Evolutionary conservation across 2,113 vertebrate species (phyloP).

Genomic region (Tragelaphus buxtoni): DNA sequence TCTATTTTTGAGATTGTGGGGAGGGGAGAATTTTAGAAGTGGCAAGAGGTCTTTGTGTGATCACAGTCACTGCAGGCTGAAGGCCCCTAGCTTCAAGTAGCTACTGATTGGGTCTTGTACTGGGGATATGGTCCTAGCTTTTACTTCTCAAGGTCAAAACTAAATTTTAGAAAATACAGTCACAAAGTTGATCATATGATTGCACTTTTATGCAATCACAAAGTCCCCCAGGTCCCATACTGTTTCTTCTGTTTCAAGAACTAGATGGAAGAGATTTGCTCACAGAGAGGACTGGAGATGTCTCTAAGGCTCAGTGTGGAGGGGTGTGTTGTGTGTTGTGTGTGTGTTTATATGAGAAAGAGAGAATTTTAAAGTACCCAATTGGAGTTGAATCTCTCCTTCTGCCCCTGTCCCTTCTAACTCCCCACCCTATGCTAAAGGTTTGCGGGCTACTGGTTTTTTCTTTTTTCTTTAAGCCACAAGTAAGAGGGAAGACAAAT

Average conservation of each 20-base stretch:
- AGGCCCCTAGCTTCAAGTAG: not conserved
- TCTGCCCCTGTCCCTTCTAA: not conserved
- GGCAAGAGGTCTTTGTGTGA: not conserved
- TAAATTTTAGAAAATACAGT: constrained; percentile 15
- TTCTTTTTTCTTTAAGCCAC: not conserved
- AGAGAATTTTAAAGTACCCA: not conserved
- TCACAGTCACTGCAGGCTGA: not conserved
- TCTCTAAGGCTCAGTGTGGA: not conserved
- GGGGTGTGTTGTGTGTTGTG: not conserved
- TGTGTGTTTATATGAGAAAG: too few species aligned
- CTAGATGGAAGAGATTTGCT: constrained; percentile 12
- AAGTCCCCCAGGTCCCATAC: not conserved
- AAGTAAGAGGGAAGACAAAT: not conserved
- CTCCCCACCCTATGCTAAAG: not conserved
- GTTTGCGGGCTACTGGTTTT: not conserved
- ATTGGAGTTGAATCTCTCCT: not conserved
- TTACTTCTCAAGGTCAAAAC: constrained; percentile 11
- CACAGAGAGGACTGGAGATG: not conserved
- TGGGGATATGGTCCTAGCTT: not conserved
- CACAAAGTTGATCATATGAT: not conserved
- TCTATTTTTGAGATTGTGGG: not conserved
- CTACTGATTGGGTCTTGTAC: not conserved
- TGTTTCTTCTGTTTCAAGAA: not conserved
- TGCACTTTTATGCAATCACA: not conserved
- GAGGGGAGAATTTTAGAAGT: not conserved